A percentile compares a stretch with the other conserved stretches of the same genome.
These are phyloP conservation scores for Cacoxenus indagator DNA, from an alignment of 2,888 invertebrate genomes.

Conservation along the genomic window DNA sequence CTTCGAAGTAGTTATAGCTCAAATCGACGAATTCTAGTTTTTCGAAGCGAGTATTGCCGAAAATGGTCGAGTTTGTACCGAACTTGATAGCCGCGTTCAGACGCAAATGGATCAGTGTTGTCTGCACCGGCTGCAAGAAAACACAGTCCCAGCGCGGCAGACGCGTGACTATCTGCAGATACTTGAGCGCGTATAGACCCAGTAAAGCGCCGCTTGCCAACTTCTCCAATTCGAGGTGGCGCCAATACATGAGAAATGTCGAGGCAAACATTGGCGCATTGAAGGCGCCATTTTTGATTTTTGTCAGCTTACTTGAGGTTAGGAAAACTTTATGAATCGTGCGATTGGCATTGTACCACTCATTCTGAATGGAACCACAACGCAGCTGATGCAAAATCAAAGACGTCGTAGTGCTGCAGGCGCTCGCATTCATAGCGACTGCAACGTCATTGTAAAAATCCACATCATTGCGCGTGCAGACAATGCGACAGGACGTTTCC, in stretches of 20 bases:
- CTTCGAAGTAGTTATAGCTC: slow-evolving; percentile 53
- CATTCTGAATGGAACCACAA: slow-evolving; percentile 26
- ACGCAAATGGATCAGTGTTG: slow-evolving; percentile 49
- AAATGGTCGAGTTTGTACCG: slow-evolving; percentile 42
- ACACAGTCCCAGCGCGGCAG: slow-evolving; percentile 44
- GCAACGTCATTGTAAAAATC: slow-evolving; percentile 30
- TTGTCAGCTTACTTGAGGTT: slow-evolving; percentile 35
- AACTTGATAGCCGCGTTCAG: slow-evolving; percentile 47
- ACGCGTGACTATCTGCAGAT: slow-evolving; percentile 48
- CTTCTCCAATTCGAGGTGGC: slow-evolving; percentile 38
- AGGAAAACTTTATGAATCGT: slow-evolving; percentile 48
- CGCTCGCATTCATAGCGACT: slow-evolving; percentile 23
- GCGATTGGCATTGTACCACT: slow-evolving; percentile 40
- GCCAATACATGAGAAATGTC: slow-evolving; percentile 45
- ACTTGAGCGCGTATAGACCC: slow-evolving; percentile 52
- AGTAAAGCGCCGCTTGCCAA: slow-evolving; percentile 55
- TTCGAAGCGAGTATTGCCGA: slow-evolving; percentile 49
- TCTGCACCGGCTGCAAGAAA: slow-evolving; percentile 63
- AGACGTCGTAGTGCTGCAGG: slow-evolving; percentile 31
- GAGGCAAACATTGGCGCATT: slow-evolving; percentile 51
- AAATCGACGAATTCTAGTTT: slow-evolving; percentile 55
- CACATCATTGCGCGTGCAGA: slow-evolving; percentile 27
- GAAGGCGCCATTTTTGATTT: slow-evolving; percentile 55
- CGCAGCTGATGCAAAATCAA: slow-evolving; percentile 29
- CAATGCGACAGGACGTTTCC: slow-evolving; percentile 31